A percentile compares a stretch with the other conserved stretches of the same genome.
These are phyloP conservation scores for Lacerta viridis DNA, from an alignment of 2,797 vertebrate species.

Conservation along the genomic window DNA sequence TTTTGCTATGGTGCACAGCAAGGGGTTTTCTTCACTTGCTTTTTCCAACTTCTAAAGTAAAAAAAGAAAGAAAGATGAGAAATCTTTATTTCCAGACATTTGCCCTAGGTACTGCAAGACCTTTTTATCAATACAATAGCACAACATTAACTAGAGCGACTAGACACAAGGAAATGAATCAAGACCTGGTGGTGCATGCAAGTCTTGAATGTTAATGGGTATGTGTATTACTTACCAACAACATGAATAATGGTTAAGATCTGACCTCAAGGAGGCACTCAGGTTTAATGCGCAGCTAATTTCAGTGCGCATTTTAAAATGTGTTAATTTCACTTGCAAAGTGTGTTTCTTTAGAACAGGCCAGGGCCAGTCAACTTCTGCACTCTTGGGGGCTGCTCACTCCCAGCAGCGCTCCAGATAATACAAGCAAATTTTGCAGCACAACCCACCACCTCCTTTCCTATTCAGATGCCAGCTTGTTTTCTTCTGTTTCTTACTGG, in stretches of 20 bases:
- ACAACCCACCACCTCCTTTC: neutral
- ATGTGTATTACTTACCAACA: slow-evolving; percentile 17
- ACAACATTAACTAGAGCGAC: slow-evolving; percentile 26
- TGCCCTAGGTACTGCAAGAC: slow-evolving; percentile 13
- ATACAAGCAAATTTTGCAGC: neutral
- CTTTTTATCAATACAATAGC: slow-evolving; percentile 34
- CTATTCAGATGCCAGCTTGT: neutral
- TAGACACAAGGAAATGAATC: slow-evolving; percentile 41
- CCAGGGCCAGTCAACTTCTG: neutral
- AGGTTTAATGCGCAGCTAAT: slow-evolving; percentile 30
- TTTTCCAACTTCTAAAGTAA: neutral
- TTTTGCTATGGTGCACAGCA: neutral
- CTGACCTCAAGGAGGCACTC: slow-evolving; percentile 23
- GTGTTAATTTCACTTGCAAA: neutral
- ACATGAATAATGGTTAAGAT: slow-evolving; percentile 37
- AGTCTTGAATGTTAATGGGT: slow-evolving; percentile 35
- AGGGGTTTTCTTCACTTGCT: neutral
- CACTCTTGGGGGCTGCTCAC: neutral
- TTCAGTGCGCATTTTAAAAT: neutral
- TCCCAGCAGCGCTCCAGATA: neutral
- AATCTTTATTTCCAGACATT: slow-evolving; percentile 45
- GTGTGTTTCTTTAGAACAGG: slow-evolving; percentile 9
- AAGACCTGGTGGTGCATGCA: slow-evolving; percentile 11
- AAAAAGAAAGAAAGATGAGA: slow-evolving; percentile 16
- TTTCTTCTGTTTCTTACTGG: neutral